Percentiles rank a stretch among this genome's conserved stretches.
Conservation (phyloP, 2,888 invertebrate species). For the Cremastobaeus sp. region DNA sequence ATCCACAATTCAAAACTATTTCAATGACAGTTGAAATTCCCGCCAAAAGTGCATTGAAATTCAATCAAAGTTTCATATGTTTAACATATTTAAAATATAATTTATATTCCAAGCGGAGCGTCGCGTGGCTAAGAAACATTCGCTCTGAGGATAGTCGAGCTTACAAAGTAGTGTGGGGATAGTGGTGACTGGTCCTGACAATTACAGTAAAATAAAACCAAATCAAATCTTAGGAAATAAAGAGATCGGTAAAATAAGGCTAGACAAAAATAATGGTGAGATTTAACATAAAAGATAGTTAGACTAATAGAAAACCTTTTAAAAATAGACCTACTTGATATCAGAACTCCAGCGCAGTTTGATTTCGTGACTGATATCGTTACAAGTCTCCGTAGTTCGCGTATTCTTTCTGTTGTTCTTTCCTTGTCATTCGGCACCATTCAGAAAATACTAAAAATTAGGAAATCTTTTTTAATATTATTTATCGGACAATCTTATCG, state of each 20-base stretch:
- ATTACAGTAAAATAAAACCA: slow-evolving; percentile 77
- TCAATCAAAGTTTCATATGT: slow-evolving; percentile 36
- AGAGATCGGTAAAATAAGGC: slow-evolving; percentile 71
- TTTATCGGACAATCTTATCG: no score
- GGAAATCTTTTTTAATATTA: no score
- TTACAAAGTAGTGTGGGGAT: slow-evolving; percentile 74
- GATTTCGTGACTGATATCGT: slow-evolving; percentile 75
- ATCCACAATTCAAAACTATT: no score
- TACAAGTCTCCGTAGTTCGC: slow-evolving; percentile 64
- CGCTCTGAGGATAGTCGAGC: slow-evolving; percentile 74
- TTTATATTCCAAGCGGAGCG: slow-evolving; percentile 47
- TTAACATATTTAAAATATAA: slow-evolving; percentile 46
- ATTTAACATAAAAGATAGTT: slow-evolving; percentile 74
- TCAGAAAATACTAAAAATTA: slow-evolving; percentile 8
- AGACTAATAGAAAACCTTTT: slow-evolving; percentile 76
- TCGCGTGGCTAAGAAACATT: slow-evolving; percentile 74
- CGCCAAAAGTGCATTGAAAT: slow-evolving; percentile 17
- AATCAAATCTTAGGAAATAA: slow-evolving; percentile 69
- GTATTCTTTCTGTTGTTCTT: slow-evolving; percentile 57
- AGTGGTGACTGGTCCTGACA: slow-evolving; percentile 78
- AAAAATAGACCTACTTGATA: slow-evolving; percentile 73
- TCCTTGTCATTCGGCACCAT: slow-evolving; percentile 44
- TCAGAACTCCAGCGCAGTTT: slow-evolving; percentile 60
- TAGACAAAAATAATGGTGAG: slow-evolving; percentile 76
- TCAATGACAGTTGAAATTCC: background rate